Base-by-base conservation (phyloP, 1,140 invertebrate species). In the Saccostrea glomerata region DNA sequence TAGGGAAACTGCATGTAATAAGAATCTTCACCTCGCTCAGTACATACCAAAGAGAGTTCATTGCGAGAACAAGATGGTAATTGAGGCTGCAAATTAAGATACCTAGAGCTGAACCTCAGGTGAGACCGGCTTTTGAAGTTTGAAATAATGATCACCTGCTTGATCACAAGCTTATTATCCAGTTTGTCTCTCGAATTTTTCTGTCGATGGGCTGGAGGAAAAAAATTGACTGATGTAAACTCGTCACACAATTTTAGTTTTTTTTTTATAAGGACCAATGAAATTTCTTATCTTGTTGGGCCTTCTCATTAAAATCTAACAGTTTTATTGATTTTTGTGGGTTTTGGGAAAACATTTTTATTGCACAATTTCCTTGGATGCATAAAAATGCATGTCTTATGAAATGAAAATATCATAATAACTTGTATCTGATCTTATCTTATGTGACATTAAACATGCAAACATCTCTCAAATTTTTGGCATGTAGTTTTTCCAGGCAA, bases 111-210 rank as follows among this genome's bases (percentile, higher is more conserved):
- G 30, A 25, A 36, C 25, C 5, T 0, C 6, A 36, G 70, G 23
- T 77, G 70, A 77, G 20, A 20, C 20, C 6, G 17, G 20, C 60
- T 66, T n/a, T 77, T 30, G 70, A 36, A 77, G 70, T 30, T 15
- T 30, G 30, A 77, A 36, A 36, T 40, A 77, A 30, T 77, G 30
- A 77, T 77, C 70, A 77, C 30, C 70, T 30, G 70, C 11, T 36
- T 77, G 25, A 77, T 77, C 70, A 13, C 25, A 30, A 30, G 70
- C 70, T 77, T 77, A 77, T 77, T 77, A 77, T 77, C 70, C 15
- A 30, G 25, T 36, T 77, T 77, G 25, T 30, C 7, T 77, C 25
- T 77, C 30, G 47, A 77, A 77, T 77, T 77, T 77, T 0, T 77
- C 70, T 77, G 70, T 36, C 25, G 36, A 36, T 77, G 15, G 47